Evolutionary conservation across 2,113 vertebrate genomes (phyloP).

Genomic region (Hylia prasina): DNA sequence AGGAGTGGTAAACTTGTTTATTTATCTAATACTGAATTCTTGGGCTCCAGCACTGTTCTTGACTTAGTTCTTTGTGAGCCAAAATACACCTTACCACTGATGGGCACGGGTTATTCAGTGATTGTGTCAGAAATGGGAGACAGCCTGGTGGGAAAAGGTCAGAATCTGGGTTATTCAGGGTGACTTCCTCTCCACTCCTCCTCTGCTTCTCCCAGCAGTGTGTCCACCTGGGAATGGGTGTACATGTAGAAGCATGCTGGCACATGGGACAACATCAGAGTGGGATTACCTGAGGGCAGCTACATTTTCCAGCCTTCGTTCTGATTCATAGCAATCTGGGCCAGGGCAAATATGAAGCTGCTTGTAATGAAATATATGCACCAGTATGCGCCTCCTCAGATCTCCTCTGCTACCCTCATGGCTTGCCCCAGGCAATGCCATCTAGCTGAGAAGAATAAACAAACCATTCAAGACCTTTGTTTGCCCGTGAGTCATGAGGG

Average conservation of each 20-base stretch:
- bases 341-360: background rate
- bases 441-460: conserved; percentile 66
- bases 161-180: background rate
- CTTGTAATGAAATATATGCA: conserved; percentile 13
- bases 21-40: background rate
- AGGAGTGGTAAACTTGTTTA: background rate
- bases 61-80: background rate
- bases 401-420: conserved; percentile 18
- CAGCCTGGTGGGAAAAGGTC: background rate
- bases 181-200: background rate
- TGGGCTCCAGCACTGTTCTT: background rate
- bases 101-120: background rate
- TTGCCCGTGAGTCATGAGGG: conserved; percentile 69
- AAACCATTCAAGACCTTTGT: conserved; percentile 66
- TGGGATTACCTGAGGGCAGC: background rate
- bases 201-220: background rate
- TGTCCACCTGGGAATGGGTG: background rate
- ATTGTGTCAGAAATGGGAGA: background rate
- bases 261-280: background rate
- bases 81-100: background rate
- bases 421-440: conserved; percentile 20
- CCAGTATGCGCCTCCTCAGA: background rate
- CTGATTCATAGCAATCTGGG: background rate
- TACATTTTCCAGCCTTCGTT: background rate
- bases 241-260: rapidly evolving